These are phyloP conservation scores for Ptilonorhynchus violaceus DNA, from an alignment of 2,113 vertebrate species.

Conservation along the genomic window DNA sequence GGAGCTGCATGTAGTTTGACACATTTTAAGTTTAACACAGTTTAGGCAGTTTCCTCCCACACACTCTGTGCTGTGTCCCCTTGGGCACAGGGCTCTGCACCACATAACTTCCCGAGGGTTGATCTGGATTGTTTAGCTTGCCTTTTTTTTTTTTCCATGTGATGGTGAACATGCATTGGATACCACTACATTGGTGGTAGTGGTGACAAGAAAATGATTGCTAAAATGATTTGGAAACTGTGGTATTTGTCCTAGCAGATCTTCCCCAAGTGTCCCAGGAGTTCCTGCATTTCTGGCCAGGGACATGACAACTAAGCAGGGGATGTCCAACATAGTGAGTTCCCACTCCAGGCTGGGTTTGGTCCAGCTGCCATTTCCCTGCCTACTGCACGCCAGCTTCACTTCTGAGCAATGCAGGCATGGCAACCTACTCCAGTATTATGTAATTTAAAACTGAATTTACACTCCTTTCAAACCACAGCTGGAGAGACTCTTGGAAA, in stretches of 20 bases:
- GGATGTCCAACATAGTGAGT: not conserved
- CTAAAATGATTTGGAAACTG: not conserved
- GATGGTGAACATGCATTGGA: not conserved
- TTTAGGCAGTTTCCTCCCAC: not conserved
- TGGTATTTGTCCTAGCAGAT: not conserved
- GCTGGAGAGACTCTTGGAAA: not conserved
- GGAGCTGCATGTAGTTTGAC: not conserved
- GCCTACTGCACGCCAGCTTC: not conserved
- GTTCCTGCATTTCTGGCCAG: not conserved
- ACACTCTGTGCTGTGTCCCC: not conserved
- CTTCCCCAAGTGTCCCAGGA: not conserved
- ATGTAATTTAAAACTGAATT: not conserved
- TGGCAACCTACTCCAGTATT: not conserved
- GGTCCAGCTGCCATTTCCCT: not conserved
- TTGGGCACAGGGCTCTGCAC: not conserved
- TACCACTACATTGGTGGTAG: not conserved
- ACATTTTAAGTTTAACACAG: not conserved
- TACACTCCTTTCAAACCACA: not conserved
- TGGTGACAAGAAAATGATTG: not conserved
- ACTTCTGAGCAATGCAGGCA: not conserved
- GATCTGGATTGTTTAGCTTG: accelerated
- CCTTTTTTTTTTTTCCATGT: not conserved
- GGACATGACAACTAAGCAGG: not conserved
- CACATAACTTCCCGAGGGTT: not conserved
- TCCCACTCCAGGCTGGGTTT: not conserved